Conservation (phyloP, 2,797 vertebrate genomes). For the Platyrinchus mystaceus region DNA sequence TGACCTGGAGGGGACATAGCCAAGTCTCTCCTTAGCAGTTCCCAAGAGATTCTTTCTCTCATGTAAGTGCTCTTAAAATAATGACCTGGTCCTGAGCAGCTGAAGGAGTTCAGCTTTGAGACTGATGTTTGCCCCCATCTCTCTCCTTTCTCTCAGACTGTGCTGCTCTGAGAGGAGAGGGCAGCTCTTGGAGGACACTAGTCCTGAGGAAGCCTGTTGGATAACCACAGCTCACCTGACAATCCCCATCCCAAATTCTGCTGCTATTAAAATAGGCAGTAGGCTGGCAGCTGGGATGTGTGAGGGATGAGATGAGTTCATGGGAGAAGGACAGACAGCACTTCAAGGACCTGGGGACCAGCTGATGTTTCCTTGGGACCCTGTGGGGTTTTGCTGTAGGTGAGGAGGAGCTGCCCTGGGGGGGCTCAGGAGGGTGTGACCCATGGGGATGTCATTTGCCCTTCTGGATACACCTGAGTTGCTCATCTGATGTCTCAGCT, state of each 20-base stretch:
- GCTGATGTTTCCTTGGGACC: neutral
- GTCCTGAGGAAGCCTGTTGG: neutral
- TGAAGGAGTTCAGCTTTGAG: neutral
- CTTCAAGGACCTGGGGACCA: neutral
- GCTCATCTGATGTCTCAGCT: neutral
- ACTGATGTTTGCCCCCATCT: neutral
- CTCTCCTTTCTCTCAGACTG: slow-evolving; percentile 1
- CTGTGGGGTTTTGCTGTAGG: neutral
- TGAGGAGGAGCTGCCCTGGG: neutral
- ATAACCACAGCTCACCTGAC: neutral
- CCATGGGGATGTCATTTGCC: neutral
- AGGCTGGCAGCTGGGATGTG: neutral
- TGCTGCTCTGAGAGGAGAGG: neutral
- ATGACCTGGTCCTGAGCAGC: neutral
- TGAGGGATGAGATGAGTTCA: neutral
- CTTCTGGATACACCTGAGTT: neutral
- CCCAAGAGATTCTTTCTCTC: neutral
- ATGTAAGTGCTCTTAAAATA: slow-evolving; percentile 1
- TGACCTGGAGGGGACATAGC: neutral
- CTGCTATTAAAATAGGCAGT: neutral
- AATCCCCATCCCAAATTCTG: neutral
- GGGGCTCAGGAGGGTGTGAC: neutral
- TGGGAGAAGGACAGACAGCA: neutral
- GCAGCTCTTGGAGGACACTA: neutral
- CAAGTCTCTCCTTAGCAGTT: neutral